A percentile compares a stretch with the other conserved stretches of the same genome.
These are phyloP conservation scores for Tympanoctomys barrerae DNA, from an alignment of 2,797 vertebrate genomes.

Conservation along the genomic window DNA sequence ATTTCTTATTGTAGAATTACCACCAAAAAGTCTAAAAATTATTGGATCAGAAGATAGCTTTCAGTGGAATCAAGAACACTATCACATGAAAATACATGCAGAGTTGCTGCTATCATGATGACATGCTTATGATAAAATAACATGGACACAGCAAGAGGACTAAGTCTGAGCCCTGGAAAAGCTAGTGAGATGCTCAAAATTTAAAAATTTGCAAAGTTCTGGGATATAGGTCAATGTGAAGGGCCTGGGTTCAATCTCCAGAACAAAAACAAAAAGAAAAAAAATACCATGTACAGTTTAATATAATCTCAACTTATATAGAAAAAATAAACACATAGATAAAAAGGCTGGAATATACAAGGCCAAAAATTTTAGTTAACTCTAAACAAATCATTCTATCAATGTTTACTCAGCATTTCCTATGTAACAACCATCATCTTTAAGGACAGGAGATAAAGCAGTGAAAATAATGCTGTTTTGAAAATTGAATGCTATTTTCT, in stretches of 20 bases:
- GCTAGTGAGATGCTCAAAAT: not conserved
- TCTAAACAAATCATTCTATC: slow-evolving; percentile 39
- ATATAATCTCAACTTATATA: slow-evolving; percentile 54
- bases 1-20: not conserved
- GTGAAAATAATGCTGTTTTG: not conserved
- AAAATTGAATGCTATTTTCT: slow-evolving; percentile 8
- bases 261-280: not conserved
- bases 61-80: slow-evolving; percentile 32
- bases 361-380: slow-evolving; percentile 39
- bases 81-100: slow-evolving; percentile 19
- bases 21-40: slow-evolving; percentile 43
- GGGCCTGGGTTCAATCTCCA: not conserved
- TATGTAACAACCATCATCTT: not conserved
- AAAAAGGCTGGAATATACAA: not conserved
- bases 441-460: not conserved
- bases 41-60: slow-evolving; percentile 29
- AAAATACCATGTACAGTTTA: slow-evolving; percentile 25
- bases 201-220: not conserved
- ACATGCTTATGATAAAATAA: slow-evolving; percentile 47
- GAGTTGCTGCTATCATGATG: not conserved
- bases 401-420: slow-evolving; percentile 9
- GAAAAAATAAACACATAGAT: not conserved
- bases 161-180: not conserved
- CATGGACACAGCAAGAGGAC: not conserved
- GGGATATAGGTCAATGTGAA: not conserved